These are phyloP conservation scores for Scleropages formosus DNA, from an alignment of 2,797 vertebrate species.

Conservation along the genomic window DNA sequence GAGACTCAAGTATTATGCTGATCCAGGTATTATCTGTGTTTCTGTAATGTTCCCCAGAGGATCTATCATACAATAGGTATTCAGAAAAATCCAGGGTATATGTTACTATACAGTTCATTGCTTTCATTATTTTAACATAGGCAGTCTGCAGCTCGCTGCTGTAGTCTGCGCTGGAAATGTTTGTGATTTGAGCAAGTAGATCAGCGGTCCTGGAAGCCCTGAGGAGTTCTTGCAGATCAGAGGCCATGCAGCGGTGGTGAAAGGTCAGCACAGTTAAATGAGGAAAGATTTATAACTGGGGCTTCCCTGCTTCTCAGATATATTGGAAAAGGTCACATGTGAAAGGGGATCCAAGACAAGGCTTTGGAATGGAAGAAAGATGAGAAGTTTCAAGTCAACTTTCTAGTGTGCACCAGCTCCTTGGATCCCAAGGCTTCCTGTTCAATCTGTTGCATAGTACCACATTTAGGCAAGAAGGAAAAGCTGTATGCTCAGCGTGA, in stretches of 20 bases:
- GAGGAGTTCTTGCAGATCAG: constrained; percentile 24
- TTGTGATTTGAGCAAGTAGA: neutral
- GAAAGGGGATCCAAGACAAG: neutral
- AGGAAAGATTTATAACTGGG: constrained; percentile 18
- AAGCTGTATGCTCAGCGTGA: neutral
- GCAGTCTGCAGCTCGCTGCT: neutral
- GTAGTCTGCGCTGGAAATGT: constrained; percentile 1
- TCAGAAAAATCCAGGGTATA: too few species aligned
- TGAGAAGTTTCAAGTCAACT: neutral
- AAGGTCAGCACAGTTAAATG: constrained; percentile 21
- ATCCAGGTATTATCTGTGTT: too few species aligned
- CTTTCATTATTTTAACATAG: neutral
- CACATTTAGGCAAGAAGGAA: constrained; percentile 5
- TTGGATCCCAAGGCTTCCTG: constrained; percentile 1
- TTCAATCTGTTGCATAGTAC: neutral
- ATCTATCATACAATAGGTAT: too few species aligned
- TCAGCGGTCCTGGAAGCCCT: constrained; percentile 21
- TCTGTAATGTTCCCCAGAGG: too few species aligned
- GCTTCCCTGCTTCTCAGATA: constrained; percentile 13
- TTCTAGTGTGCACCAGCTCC: neutral
- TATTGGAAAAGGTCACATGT: constrained; percentile 11
- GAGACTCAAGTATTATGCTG: too few species aligned
- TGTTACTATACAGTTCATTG: too few species aligned
- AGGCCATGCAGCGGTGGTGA: constrained; percentile 13
- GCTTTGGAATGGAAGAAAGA: constrained; percentile 7